Base-by-base conservation (phyloP, 2,113 vertebrate genomes). In the Anoura caudifer region DNA sequence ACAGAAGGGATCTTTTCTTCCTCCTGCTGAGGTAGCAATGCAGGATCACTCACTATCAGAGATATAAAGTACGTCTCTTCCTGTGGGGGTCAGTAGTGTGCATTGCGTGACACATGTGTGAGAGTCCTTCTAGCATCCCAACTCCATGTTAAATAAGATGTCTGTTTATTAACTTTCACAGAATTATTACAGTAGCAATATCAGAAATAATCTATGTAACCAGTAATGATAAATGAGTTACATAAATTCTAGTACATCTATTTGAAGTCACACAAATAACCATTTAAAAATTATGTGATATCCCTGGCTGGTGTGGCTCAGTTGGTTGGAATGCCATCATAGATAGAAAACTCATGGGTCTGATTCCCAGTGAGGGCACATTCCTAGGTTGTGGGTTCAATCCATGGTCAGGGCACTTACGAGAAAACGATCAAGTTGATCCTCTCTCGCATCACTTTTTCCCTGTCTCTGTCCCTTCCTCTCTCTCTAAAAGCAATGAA, bases 211-310 rank as follows among this genome's bases (percentile, higher is more conserved):
- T 69, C 47, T 87, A 73, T 90, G 67, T 56, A 90, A 47, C n/a
- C 41, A 92, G 59, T 2, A 59, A 22, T 41, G 43, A 3, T 38
- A 84, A 15, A n/a, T n/a, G 12, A 26, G 50, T 43, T 85, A 87
- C 87, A 63, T 65, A 92, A 88, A 22, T 59, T 85, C 31, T 16
- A 85, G 31, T 20, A 28, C 0, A 26, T 41, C 28, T 31, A 81
- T 50, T 65, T 84, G 65, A 91, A 87, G 17, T 93, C 77, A 97
- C 22, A 92, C 13, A 91, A 89, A 63, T 45, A 87, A 38, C 15
- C 31, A 47, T 41, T 96, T 87, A 4, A 69, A 91, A 77, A 72
- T 52, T 56, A 22, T 56, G 54, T 24, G 19, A 56, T 56, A 22
- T 22, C 54, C 54, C 54, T 56, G 54, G 54, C 54, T 56, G 54